These are phyloP conservation scores for Aricia artaxerxes DNA, from an alignment of 2,888 invertebrate species.

Conservation along the genomic window DNA sequence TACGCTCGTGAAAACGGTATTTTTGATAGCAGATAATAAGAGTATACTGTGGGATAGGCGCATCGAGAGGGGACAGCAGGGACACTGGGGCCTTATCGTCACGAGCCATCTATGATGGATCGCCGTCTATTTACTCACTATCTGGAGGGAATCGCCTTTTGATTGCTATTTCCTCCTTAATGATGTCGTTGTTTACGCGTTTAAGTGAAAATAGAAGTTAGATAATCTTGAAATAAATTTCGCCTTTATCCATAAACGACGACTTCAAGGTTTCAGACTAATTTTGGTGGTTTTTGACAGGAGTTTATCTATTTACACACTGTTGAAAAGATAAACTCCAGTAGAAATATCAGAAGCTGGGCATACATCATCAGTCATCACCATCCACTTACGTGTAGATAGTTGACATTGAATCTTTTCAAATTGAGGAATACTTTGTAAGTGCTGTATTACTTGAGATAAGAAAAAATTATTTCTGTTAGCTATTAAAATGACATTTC, in stretches of 20 bases:
- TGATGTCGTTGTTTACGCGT: background rate
- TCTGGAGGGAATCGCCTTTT: constrained; percentile 15
- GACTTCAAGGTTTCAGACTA: background rate
- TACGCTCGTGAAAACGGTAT: background rate
- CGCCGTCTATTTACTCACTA: constrained; percentile 17
- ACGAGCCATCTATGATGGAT: constrained; percentile 29
- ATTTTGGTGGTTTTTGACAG: no score
- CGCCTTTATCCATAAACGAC: background rate
- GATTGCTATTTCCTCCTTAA: constrained; percentile 20
- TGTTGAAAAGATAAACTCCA: no score
- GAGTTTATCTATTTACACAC: no score
- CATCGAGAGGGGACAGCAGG: background rate
- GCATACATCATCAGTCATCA: no score
- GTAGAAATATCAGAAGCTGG: no score
- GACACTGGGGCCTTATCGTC: constrained; percentile 10
- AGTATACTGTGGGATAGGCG: background rate
- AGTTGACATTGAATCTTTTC: no score
- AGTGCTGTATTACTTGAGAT: no score
- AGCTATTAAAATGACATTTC: background rate
- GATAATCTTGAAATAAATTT: background rate
- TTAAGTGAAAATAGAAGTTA: background rate
- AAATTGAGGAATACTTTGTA: no score
- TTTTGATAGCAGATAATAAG: background rate
- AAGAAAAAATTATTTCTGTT: no score
- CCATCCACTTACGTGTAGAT: no score